These are phyloP conservation scores for Melanophora roralis DNA, from an alignment of 2,888 invertebrate genomes.

Conservation along the genomic window DNA sequence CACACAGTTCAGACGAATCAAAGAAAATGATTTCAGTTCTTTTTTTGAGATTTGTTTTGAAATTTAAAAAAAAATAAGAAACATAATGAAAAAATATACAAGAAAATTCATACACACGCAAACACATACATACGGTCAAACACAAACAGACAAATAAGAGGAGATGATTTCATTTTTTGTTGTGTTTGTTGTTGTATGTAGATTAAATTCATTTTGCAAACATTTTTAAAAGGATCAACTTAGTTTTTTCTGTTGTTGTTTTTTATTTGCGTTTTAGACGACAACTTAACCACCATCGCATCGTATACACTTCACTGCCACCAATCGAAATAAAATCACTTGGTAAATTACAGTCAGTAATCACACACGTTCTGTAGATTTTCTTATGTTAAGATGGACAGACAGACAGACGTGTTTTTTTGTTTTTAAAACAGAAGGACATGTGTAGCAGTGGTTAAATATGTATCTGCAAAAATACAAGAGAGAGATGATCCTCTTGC, in stretches of 20 bases:
- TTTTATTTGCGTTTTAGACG: constrained; percentile 49
- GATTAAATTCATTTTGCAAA: constrained; percentile 49
- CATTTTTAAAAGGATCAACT: constrained; percentile 56
- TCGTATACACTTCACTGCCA: constrained; percentile 40
- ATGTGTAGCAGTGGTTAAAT: constrained; percentile 49
- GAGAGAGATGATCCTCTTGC: constrained; percentile 57
- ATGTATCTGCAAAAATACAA: constrained; percentile 49
- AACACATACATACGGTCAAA: constrained; percentile 1
- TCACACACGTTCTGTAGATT: constrained; percentile 54
- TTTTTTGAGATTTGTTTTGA: constrained; percentile 11
- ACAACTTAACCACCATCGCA: constrained; percentile 58
- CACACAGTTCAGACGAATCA: constrained; percentile 65
- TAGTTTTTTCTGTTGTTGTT: constrained; percentile 22
- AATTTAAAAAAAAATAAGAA: constrained; percentile 30
- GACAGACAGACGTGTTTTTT: too few species aligned
- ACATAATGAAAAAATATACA: constrained; percentile 10
- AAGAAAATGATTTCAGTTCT: constrained; percentile 53
- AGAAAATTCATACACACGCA: too few species aligned
- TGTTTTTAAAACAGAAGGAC: constrained; percentile 61
- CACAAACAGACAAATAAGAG: constrained; percentile 42
- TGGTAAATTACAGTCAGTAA: constrained; percentile 60
- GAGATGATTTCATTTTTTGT: constrained; percentile 19
- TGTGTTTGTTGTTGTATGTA: constrained; percentile 38
- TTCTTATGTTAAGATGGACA: constrained; percentile 53
- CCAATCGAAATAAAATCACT: constrained; percentile 62